Percentiles rank a stretch among this genome's conserved stretches.
Evolutionary conservation across 92 coral and sea anemone genomes (phyloP).

Genomic region (Metridium senile): DNA sequence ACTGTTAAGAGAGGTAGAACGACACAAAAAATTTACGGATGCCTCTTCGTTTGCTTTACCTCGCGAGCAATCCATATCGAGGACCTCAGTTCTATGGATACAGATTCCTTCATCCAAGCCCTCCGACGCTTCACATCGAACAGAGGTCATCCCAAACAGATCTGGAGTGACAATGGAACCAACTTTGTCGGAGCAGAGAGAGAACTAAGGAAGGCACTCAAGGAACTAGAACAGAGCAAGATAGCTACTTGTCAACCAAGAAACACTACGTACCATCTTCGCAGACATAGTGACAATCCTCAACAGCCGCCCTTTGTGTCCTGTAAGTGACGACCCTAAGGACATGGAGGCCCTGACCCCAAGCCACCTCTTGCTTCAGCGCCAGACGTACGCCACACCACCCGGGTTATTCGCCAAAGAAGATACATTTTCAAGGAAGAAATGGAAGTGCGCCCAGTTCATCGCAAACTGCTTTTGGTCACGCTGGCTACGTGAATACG

Average conservation of each 20-base stretch:
- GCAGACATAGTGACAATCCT: constrained; percentile 58
- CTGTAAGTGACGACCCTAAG: constrained; percentile 56
- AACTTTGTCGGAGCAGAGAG: constrained; percentile 39
- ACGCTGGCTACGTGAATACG: constrained; percentile 64
- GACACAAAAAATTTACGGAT: constrained; percentile 46
- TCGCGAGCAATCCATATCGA: constrained; percentile 45
- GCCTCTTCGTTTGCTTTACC: constrained; percentile 49
- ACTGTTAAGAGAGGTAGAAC: constrained; percentile 11
- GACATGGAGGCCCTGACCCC: constrained; percentile 68
- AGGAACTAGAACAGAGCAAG: background rate
- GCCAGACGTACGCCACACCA: constrained; percentile 51
- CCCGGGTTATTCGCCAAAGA: constrained; percentile 54
- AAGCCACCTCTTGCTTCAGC: constrained; percentile 59
- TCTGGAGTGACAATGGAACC: constrained; percentile 43
- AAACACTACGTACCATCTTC: too few species aligned
- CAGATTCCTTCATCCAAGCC: constrained; percentile 36
- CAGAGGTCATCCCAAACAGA: constrained; percentile 28
- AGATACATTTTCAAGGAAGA: constrained; percentile 51
- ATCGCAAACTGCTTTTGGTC: constrained; percentile 62
- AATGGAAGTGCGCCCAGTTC: constrained; percentile 58
- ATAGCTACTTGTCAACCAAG: constrained; percentile 26
- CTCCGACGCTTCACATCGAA: constrained; percentile 34
- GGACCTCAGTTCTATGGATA: constrained; percentile 38
- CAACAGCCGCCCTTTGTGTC: constrained; percentile 64
- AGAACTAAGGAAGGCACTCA: constrained; percentile 20